Conservation (phyloP, 2,797 vertebrate species). For the Anas flavirostris region DNA sequence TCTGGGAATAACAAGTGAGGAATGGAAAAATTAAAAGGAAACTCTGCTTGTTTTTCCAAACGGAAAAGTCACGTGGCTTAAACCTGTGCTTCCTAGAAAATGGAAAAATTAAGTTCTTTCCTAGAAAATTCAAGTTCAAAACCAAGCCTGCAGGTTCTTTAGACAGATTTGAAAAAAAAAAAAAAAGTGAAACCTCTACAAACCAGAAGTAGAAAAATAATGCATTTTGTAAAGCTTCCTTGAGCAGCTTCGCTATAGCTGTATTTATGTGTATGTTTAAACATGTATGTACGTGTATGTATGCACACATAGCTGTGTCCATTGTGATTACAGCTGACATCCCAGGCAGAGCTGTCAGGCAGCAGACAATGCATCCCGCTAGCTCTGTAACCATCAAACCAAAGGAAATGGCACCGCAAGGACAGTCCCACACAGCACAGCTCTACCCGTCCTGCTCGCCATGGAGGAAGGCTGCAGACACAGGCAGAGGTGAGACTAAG, state of each 20-base stretch:
- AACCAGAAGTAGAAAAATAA: background rate
- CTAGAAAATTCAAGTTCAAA: background rate
- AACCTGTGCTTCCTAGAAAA: background rate
- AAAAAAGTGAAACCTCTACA: background rate
- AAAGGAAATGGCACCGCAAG: no score
- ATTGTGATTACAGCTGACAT: accelerated
- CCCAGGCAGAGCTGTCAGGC: background rate
- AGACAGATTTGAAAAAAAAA: background rate
- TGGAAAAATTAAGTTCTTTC: background rate
- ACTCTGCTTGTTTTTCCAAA: background rate
- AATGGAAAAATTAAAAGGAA: background rate
- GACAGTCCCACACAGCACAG: background rate
- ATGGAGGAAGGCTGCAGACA: background rate
- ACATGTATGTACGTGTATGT: background rate
- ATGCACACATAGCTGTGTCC: accelerated
- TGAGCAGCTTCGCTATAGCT: accelerated
- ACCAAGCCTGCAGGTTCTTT: background rate
- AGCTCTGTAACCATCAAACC: background rate
- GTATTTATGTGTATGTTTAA: accelerated
- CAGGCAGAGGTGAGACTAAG: background rate
- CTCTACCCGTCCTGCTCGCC: accelerated
- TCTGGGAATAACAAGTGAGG: background rate
- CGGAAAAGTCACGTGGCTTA: accelerated
- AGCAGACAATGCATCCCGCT: background rate
- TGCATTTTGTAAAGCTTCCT: background rate